Evolutionary conservation across 2,888 invertebrate genomes (phyloP), one percentile per base, ranked within the genome.

Genomic region (Tenthredo mesomela): DNA sequence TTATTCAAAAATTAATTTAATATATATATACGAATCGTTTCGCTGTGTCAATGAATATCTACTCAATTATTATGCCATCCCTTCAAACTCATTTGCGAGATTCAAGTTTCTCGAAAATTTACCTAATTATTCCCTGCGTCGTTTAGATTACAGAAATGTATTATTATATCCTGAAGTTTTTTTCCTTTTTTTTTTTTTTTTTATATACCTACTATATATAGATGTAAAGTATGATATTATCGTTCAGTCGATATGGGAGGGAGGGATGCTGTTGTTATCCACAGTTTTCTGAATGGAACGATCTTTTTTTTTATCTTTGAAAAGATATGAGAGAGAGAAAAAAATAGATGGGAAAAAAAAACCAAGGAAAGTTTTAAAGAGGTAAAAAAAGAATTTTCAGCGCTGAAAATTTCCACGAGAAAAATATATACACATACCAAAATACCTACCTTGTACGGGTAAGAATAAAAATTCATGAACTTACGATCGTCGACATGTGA

Each of bases 401-500:
- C 10, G 21, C 5, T 12, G 29, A 50, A 50, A 50, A 50, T 18
- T 75, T 50, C 18, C 1, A 29, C 25, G 4, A 70, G 40, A 18
- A 37, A 67, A 3, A 61, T 61, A 25, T 21, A 5, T 61, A 25
- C 2, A 2, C 2, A 2, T 33, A 33, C 29, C 29, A 2, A 2
- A 2, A 33, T 25, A n/a, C n/a, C 9, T 61, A 61, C 10, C 33
- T 7, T 47, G 37, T 18, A 71, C 9, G 73, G 25, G 9, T 12
- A 73, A 73, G 75, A 75, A 50, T 50, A 33, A 75, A 75, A 75
- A 50, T 75, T 47, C 75, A 50, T 47, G 6, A 75, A 75, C 50
- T 75, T 75, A 77, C 18, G 75, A 77, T 77, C 50, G 75, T 77
- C 75, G 75, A 77, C 50, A 50, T 18, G 50, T 47, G 33, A 77